These are phyloP conservation scores for Chamaetylas fuelleborni DNA, from an alignment of 2,113 vertebrate genomes.

Conservation along the genomic window DNA sequence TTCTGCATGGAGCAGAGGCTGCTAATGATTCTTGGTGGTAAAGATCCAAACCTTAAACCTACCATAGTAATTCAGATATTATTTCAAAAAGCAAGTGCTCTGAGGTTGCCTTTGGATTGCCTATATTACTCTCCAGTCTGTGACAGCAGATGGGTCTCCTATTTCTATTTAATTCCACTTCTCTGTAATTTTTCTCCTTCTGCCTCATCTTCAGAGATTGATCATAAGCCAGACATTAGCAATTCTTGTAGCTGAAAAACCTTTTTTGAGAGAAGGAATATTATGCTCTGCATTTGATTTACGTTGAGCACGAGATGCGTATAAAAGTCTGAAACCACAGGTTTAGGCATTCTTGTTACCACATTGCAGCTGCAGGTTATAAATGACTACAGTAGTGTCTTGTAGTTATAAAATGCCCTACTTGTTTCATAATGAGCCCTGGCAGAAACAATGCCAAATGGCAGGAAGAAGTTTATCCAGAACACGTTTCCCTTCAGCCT, in stretches of 20 bases:
- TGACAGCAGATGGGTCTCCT: neutral
- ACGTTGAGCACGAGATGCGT: neutral
- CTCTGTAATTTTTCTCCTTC: neutral
- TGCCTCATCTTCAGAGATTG: neutral
- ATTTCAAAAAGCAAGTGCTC: neutral
- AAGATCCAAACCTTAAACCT: neutral
- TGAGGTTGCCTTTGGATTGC: neutral
- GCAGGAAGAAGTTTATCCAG: conserved; percentile 44
- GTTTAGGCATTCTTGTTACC: conserved; percentile 11
- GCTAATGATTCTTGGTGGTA: neutral
- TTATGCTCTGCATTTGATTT: neutral
- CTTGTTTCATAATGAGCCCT: conserved; percentile 34
- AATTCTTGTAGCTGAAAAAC: neutral
- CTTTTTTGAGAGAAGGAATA: neutral
- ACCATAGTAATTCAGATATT: neutral
- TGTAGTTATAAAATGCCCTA: conserved; percentile 33
- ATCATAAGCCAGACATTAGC: neutral
- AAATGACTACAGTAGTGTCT: conserved; percentile 14
- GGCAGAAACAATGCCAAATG: conserved; percentile 5
- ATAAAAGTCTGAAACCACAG: neutral
- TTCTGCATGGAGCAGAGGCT: neutral
- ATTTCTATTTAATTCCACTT: neutral
- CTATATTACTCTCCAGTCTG: neutral
- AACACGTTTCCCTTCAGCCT: neutral
- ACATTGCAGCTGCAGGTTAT: conserved; percentile 28